Base-by-base conservation (phyloP, 2,888 invertebrate genomes). In the Pherbina coryleti region DNA sequence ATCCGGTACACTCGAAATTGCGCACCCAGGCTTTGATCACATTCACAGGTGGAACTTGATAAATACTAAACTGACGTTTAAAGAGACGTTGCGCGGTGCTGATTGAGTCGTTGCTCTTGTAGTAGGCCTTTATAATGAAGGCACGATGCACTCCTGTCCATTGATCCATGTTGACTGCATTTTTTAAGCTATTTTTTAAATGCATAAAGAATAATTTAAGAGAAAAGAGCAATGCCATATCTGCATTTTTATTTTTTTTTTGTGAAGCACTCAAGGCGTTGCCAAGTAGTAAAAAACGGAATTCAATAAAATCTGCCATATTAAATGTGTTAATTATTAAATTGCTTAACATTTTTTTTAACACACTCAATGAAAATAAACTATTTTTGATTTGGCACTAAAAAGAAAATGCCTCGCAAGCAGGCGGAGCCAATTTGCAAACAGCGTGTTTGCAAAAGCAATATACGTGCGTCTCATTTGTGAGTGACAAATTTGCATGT, bases 61-160 rank as follows among this genome's bases (percentile, higher is more conserved):
- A 84, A 82, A 86, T 85, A 81, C 84, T 85, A 28, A 86, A 86
- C 76, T 86, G 87, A 44, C 87, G 83, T 77, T 87, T 87, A 2
- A 86, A 86, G 28, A 85, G 66, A n/a, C 87, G 80, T 80, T 86
- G 86, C 2, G 87, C 87, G 19, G 82, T 79, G 69, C 82, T 84
- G 53, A 85, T 85, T 73, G 86, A 87, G 80, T 86, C 86, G 75
- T 86, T 86, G 62, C 85, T 86, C 80, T 85, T 85, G 74, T 86
- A 86, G 72, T 86, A 86, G 70, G 87, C 81, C 37, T 85, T 84
- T 28, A 86, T 86, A 70, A 87, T 81, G 69, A 85, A 86, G 55
- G 86, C 86, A 11, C 86, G 87, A 84, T 86, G 86, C 77, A 87
- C 87, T 80, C 86, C 86, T 81, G 87, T 86, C 86, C 86, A 86